Conservation (phyloP, 2,888 invertebrate genomes). For the Cheilosia pagana region DNA sequence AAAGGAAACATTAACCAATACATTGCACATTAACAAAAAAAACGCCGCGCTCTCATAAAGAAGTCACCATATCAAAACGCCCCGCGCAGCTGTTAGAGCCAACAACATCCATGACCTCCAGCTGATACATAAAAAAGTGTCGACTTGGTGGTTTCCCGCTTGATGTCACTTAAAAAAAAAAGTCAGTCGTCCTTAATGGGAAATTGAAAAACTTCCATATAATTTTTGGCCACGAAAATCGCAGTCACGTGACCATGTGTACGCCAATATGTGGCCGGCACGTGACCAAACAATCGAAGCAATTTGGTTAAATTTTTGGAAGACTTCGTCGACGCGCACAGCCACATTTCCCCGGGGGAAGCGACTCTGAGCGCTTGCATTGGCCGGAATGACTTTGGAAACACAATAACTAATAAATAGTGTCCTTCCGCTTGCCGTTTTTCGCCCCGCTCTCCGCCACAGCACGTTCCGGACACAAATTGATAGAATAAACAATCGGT, state of each 20-base stretch:
- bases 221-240: conserved; percentile 69
- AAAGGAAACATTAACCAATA: conserved; percentile 72
- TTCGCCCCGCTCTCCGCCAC: not conserved
- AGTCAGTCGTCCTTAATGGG: conserved; percentile 46
- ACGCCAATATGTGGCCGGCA: conserved; percentile 67
- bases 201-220: conserved; percentile 74
- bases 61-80: conserved; percentile 50
- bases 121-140: conserved; percentile 51
- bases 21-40: conserved; percentile 51
- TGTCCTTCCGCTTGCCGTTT: conserved; percentile 64
- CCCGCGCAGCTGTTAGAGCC: conserved; percentile 68
- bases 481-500: conserved; percentile 69
- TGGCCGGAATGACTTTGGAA: conserved; percentile 67
- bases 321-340: conserved; percentile 56
- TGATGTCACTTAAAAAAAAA: conserved; percentile 66
- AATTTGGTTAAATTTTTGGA: conserved; percentile 71
- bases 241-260: conserved; percentile 66
- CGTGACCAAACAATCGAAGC: conserved; percentile 73
- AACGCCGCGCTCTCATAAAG: conserved; percentile 11
- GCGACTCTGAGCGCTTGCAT: conserved; percentile 41
- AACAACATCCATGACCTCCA: conserved; percentile 47
- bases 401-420: conserved; percentile 75
- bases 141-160: conserved; percentile 73
- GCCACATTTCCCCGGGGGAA: conserved; percentile 53
- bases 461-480: conserved; percentile 62